Percentiles rank a stretch among this genome's conserved stretches.
These are phyloP conservation scores for Pachycephala philippinensis DNA, from an alignment of 2,113 vertebrate genomes.

Conservation along the genomic window DNA sequence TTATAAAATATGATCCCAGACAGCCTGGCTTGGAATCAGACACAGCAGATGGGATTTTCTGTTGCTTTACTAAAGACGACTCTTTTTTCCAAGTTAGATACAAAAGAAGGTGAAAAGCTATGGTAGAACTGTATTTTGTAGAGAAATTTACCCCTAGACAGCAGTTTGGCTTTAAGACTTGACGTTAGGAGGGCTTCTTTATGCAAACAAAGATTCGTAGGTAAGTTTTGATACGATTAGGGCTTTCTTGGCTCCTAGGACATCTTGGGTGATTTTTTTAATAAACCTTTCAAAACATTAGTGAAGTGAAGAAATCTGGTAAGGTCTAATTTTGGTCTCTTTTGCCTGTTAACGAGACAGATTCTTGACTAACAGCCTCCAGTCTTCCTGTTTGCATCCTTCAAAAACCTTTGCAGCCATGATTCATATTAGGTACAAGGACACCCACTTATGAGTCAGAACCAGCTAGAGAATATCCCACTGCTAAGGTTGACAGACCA, in stretches of 20 bases:
- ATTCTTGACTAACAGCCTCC: constrained; percentile 29
- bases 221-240: neutral
- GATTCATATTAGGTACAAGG: constrained; percentile 13
- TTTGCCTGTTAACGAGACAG: neutral
- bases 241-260: neutral
- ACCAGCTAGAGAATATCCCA: neutral
- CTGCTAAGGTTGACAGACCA: neutral
- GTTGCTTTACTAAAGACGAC: neutral
- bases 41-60: constrained; percentile 51
- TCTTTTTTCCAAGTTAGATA: constrained; percentile 14
- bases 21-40: constrained; percentile 28
- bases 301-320: neutral
- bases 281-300: neutral
- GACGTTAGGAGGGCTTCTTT: neutral
- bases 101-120: constrained; percentile 22
- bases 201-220: neutral
- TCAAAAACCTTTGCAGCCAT: constrained; percentile 2
- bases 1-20: constrained; percentile 21
- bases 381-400: constrained; percentile 29
- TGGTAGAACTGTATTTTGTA: neutral
- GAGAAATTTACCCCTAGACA: neutral
- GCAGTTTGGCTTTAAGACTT: neutral
- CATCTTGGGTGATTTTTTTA: neutral
- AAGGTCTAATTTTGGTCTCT: constrained; percentile 35
- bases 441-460: constrained; percentile 39